Conservation (phyloP, 2,797 vertebrate genomes). For the Tinamus major region DNA sequence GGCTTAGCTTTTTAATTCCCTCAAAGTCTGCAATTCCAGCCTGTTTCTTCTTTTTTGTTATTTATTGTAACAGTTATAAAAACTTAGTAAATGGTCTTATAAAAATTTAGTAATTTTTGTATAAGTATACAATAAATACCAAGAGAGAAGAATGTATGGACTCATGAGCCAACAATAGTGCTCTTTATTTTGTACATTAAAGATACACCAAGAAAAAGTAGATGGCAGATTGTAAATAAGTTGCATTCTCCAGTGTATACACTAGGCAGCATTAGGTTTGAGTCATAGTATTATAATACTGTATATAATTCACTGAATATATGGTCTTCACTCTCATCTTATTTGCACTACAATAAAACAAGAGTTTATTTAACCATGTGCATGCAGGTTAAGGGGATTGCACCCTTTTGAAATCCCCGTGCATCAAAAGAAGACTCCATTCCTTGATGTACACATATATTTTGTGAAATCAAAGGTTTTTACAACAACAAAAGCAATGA, state of each 20-base stretch:
- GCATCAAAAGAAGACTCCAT: neutral
- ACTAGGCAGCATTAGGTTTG: neutral
- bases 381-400: neutral
- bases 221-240: neutral
- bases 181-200: neutral
- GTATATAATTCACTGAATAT: neutral
- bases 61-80: conserved; percentile 22
- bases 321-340: neutral
- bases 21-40: conserved; percentile 29
- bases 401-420: neutral
- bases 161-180: neutral
- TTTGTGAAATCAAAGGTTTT: conserved; percentile 51
- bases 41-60: conserved; percentile 10
- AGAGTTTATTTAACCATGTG: neutral
- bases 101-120: conserved; percentile 43
- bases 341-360: neutral
- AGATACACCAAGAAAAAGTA: neutral
- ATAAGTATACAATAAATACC: conserved; percentile 8
- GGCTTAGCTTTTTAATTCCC: conserved; percentile 38
- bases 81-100: neutral
- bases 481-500: neutral
- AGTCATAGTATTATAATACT: neutral
- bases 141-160: neutral
- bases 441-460: neutral
- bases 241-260: neutral